A percentile compares a stretch with the other conserved stretches of the same genome.
Conservation (phyloP, 1,140 invertebrate species). For the Diprion similis region DNA sequence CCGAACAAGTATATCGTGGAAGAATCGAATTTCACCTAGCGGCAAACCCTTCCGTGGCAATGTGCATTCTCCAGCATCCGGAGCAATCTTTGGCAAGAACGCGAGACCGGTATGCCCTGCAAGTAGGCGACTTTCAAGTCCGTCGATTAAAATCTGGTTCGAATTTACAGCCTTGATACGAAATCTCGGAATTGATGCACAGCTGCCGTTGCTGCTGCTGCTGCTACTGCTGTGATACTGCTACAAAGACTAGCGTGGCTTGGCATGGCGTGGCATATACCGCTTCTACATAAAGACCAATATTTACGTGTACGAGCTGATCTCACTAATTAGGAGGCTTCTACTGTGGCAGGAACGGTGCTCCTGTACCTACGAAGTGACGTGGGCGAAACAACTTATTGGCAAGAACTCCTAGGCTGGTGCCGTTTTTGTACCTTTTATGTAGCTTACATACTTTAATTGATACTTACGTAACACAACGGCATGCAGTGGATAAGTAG, state of each 20-base stretch:
- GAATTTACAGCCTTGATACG: conserved; percentile 39
- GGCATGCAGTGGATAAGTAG: neutral
- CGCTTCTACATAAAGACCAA: conserved; percentile 11
- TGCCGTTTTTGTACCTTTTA: conserved; percentile 3
- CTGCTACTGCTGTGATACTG: neutral
- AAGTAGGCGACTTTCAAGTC: conserved; percentile 25
- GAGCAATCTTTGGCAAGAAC: conserved; percentile 15
- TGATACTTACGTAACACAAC: neutral
- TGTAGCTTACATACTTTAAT: conserved; percentile 5
- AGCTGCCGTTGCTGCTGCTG: conserved; percentile 12
- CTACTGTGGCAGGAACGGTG: conserved; percentile 21
- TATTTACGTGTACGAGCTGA: conserved; percentile 20
- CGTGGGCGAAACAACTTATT: conserved; percentile 16
- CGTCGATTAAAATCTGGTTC: conserved; percentile 38
- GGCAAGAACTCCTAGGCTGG: neutral
- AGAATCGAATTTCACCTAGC: conserved; percentile 3
- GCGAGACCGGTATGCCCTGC: neutral
- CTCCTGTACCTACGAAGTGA: neutral
- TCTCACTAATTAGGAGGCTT: conserved; percentile 26
- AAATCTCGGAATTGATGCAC: conserved; percentile 36
- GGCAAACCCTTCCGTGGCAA: neutral
- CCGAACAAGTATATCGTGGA: neutral
- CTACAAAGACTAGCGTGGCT: neutral
- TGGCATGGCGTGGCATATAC: conserved; percentile 1
- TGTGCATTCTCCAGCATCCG: conserved; percentile 13